Percentiles rank a stretch among this genome's conserved stretches.
These are phyloP conservation scores for Daphoenositta chrysoptera DNA, from an alignment of 2,113 vertebrate species.

Conservation along the genomic window DNA sequence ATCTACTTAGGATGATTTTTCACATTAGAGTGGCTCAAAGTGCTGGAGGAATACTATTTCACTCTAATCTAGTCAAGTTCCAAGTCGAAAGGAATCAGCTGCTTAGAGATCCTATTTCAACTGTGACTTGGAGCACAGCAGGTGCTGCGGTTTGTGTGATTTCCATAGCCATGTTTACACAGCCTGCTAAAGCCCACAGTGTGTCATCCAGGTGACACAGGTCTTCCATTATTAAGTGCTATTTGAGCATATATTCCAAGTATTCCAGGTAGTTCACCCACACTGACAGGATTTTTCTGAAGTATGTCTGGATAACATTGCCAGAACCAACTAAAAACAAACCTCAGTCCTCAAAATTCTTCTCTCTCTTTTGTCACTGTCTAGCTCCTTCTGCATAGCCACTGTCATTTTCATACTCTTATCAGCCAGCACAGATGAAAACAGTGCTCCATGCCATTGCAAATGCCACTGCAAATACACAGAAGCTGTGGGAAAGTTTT, in stretches of 20 bases:
- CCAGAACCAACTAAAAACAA: background rate
- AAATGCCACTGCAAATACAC: slow-evolving; percentile 13
- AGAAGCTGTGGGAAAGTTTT: slow-evolving; percentile 24
- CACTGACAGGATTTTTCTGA: background rate
- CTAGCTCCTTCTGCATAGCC: background rate
- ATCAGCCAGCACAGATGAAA: background rate
- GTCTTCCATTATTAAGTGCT: background rate
- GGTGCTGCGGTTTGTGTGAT: background rate
- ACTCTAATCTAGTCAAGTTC: background rate
- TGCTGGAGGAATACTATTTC: background rate
- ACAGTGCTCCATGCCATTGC: background rate
- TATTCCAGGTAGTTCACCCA: background rate
- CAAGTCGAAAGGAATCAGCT: background rate
- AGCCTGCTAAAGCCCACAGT: background rate
- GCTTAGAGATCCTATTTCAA: background rate
- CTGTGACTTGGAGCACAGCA: background rate
- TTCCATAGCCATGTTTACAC: background rate
- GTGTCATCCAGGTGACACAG: background rate
- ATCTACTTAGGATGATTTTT: background rate
- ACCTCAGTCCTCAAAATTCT: background rate
- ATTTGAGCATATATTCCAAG: background rate
- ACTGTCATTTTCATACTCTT: background rate
- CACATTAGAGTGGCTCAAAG: background rate
- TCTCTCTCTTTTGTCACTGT: background rate
- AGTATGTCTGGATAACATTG: background rate